A percentile compares a stretch with the other conserved stretches of the same genome.
Evolutionary conservation across 2,888 invertebrate species (phyloP).

Genomic region (Drosophila yooni): DNA sequence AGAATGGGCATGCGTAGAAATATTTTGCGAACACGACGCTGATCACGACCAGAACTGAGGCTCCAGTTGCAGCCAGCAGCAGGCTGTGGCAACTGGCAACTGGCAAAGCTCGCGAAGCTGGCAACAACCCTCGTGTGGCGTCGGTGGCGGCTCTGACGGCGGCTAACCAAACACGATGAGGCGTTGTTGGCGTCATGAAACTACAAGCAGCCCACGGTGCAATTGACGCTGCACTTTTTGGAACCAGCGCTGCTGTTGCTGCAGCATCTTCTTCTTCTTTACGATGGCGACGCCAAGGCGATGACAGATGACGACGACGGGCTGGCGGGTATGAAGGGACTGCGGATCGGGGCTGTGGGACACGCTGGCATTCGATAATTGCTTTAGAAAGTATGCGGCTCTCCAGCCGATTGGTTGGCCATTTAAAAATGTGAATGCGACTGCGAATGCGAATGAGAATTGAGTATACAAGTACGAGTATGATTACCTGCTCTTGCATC

Average conservation of each 20-base stretch:
- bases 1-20: conserved; percentile 67
- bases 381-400: conserved; percentile 78
- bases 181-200: conserved; percentile 83
- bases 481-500: conserved; percentile 17
- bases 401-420: conserved; percentile 70
- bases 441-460: conserved; percentile 29
- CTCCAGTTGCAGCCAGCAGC: conserved; percentile 9
- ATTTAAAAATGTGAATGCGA: conserved; percentile 61
- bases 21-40: conserved; percentile 67
- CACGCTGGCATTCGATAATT: conserved; percentile 80
- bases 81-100: conserved; percentile 15
- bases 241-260: conserved; percentile 2
- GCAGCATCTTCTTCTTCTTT: background rate
- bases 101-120: conserved; percentile 4
- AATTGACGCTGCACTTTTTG: conserved; percentile 59
- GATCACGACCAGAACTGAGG: conserved; percentile 54
- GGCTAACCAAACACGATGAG: conserved; percentile 83
- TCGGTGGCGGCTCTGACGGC: conserved; percentile 81
- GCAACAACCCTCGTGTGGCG: conserved; percentile 63
- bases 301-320: conserved; percentile 52
- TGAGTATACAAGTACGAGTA: conserved; percentile 16
- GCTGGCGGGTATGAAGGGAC: background rate
- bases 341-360: conserved; percentile 22
- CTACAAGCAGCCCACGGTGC: conserved; percentile 77
- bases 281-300: conserved; percentile 73